Base-by-base conservation (phyloP, 2,797 vertebrate species). In the Aplochiton taeniatus region DNA sequence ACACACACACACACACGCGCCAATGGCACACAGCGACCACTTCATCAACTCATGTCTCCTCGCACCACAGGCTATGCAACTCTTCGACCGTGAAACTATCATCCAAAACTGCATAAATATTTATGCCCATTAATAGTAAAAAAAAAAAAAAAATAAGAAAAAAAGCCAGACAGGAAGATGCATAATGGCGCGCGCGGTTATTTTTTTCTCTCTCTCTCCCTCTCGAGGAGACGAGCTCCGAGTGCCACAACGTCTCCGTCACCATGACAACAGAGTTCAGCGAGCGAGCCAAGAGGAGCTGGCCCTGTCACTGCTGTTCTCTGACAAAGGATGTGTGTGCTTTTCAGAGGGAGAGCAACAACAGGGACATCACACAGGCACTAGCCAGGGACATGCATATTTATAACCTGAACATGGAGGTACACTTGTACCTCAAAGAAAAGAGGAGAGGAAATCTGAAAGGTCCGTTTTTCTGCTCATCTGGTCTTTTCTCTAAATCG, bases 81-180 rank as follows among this genome's bases (percentile, higher is more conserved):
- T 69, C 70, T 83, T 75, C 61, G 72, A 50, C 71, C 20, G 11
- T 65, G 72, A 76, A 81, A 86, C 84, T 74, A 67, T 74, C 79
- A 69, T 65, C 78, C 78, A 80, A n/a, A 78, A 76, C 69, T 71
- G 54, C 55, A 91, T 92, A 83, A 87, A 91, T 90, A 91, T 93
- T 90, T 87, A 92, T 89, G 74, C 83, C 74, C 85, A 89, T 91
- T 90, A 89, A 91, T 89, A 90, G 86, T 89, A 84, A 89, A 88
- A 82, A 84, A 80, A 68, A 47, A 85, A 88, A 88, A 82, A 83
- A 80, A 85, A 88, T n/a, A 88, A 81, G 84, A 80, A 85, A 88
- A 88, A 82, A 84, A 80, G 77, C 77, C 59, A 75, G 73, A 52
- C 54, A 16, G 70, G 81, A 51, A 62, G 78, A 79, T 76, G 87